Conservation (phyloP, 2,888 invertebrate genomes). For the Cantharis nigra region DNA sequence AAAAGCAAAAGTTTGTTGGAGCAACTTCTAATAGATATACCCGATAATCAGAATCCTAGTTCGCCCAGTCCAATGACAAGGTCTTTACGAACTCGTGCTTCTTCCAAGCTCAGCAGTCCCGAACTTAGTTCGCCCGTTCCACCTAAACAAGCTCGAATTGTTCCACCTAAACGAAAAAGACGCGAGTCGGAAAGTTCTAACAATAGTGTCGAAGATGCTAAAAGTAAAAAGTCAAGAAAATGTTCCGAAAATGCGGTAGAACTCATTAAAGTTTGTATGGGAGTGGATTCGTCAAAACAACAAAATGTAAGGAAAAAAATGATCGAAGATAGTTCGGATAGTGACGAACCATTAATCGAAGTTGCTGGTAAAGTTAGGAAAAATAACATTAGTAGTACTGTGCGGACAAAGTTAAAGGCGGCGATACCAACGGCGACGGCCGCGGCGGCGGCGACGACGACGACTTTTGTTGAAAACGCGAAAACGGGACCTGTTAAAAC, state of each 20-base stretch:
- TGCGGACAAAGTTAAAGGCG: constrained; percentile 33
- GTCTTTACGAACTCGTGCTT: constrained; percentile 64
- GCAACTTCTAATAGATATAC: constrained; percentile 85
- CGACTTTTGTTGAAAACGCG: constrained; percentile 12
- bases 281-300: constrained; percentile 43
- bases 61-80: constrained; percentile 54
- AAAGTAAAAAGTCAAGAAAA: constrained; percentile 57
- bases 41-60: constrained; percentile 55
- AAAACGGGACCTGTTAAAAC: constrained; percentile 43
- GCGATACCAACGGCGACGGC: constrained; percentile 2
- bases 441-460: background rate
- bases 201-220: constrained; percentile 56
- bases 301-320: constrained; percentile 40
- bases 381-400: constrained; percentile 32
- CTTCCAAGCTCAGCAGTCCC: constrained; percentile 71
- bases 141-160: constrained; percentile 28
- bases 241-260: constrained; percentile 66
- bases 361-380: constrained; percentile 69
- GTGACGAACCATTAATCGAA: constrained; percentile 79
- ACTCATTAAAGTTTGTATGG: constrained; percentile 55
- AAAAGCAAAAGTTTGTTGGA: constrained; percentile 68
- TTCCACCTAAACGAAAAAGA: constrained; percentile 67
- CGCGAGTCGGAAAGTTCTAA: constrained; percentile 80
- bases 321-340: constrained; percentile 73
- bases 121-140: constrained; percentile 53